phyloP scores from a whole-genome alignment of 2,888 invertebrate species.

The Nysson spinosus region DNA sequence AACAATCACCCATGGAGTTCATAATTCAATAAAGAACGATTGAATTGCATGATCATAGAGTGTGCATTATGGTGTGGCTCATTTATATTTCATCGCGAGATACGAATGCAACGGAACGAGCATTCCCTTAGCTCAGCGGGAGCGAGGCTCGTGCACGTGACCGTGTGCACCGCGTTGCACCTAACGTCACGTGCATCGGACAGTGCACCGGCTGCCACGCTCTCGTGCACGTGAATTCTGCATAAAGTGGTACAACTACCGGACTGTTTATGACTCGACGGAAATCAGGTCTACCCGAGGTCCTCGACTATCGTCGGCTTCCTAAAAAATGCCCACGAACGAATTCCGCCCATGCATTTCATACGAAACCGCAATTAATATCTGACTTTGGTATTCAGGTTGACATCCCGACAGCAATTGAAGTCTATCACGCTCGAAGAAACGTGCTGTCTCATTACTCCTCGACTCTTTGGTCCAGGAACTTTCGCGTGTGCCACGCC shows the following conservation, averaged over 20 bases:
- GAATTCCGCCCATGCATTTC: slow-evolving; percentile 2
- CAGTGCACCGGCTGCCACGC: slow-evolving; percentile 66
- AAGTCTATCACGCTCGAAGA: neutral
- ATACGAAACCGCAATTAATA: slow-evolving; percentile 9
- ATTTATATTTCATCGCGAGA: too few relatives aligned
- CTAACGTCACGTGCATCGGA: slow-evolving; percentile 70
- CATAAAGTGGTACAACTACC: slow-evolving; percentile 48
- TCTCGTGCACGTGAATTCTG: slow-evolving; percentile 72
- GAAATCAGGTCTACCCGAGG: slow-evolving; percentile 25
- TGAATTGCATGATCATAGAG: too few relatives aligned
- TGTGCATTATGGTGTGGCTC: too few relatives aligned
- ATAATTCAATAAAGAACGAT: too few relatives aligned
- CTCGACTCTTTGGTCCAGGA: neutral
- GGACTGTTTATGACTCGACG: slow-evolving; percentile 20
- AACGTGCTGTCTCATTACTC: neutral
- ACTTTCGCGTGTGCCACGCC: neutral
- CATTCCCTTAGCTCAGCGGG: slow-evolving; percentile 27
- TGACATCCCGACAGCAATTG: neutral
- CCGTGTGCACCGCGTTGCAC: slow-evolving; percentile 53
- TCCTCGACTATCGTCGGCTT: slow-evolving; percentile 3
- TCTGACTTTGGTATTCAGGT: slow-evolving; percentile 14
- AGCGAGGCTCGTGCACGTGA: slow-evolving; percentile 66
- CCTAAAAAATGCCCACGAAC: slow-evolving; percentile 5
- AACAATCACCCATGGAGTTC: too few relatives aligned
- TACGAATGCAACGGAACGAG: neutral